Evolutionary conservation across 1,140 invertebrate genomes (phyloP).

Genomic region (Papilio dardanus): DNA sequence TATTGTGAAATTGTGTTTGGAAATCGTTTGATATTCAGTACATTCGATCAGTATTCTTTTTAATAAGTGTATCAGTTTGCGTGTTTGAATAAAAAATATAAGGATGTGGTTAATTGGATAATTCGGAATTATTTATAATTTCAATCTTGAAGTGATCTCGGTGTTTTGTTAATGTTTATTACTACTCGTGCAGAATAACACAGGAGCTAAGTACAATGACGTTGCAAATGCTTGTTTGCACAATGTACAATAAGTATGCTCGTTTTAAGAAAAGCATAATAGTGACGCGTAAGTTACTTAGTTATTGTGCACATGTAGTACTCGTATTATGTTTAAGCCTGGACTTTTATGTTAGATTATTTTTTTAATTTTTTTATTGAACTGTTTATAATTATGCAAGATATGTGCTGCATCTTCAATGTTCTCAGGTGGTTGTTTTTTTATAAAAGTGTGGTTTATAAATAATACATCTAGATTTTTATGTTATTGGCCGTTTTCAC

Average conservation of each 20-base stretch:
- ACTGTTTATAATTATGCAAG: not conserved
- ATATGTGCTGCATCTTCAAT: not conserved
- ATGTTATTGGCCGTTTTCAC: slow-evolving; percentile 17
- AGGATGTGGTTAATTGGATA: not conserved
- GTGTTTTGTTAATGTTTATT: not conserved
- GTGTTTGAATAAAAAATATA: not conserved
- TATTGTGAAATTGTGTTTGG: not conserved
- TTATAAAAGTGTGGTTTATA: not conserved
- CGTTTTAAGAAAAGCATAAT: not conserved
- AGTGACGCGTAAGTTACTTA: not conserved
- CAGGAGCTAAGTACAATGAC: not conserved
- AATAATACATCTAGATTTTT: slow-evolving; percentile 14
- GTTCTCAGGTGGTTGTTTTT: not conserved
- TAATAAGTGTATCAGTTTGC: not conserved
- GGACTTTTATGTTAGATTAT: not conserved
- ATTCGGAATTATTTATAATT: slow-evolving; percentile 16
- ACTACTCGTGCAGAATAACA: slow-evolving; percentile 8
- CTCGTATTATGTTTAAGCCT: not conserved
- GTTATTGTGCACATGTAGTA: slow-evolving; percentile 2
- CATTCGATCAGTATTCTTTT: slow-evolving; percentile 8
- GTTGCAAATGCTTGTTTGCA: not conserved
- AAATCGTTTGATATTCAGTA: not conserved
- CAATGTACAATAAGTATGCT: not conserved
- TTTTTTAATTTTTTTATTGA: not conserved
- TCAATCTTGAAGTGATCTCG: slow-evolving; percentile 9